phyloP scores from a whole-genome alignment of 2,888 invertebrate species.

The Melikaiella ostensackeni region DNA sequence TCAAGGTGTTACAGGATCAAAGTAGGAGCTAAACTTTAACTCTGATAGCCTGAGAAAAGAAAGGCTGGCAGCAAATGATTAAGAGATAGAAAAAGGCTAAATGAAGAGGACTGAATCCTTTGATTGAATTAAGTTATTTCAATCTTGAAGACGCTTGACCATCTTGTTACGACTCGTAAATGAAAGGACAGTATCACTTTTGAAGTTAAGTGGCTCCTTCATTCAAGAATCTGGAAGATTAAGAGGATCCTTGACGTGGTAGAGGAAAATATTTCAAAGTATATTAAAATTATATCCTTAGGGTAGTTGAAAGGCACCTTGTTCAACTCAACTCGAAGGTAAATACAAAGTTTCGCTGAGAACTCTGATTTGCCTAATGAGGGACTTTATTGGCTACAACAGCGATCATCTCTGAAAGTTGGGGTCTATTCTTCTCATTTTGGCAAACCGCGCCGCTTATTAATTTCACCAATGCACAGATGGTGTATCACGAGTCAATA shows the following conservation, averaged over 20 bases:
- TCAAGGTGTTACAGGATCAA: too few relatives aligned
- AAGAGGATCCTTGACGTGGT: slow-evolving; percentile 13
- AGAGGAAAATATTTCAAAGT: slow-evolving; percentile 28
- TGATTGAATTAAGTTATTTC: neutral
- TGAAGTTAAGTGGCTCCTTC: too few relatives aligned
- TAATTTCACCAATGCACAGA: slow-evolving; percentile 75
- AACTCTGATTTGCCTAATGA: slow-evolving; percentile 26
- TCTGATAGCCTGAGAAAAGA: neutral
- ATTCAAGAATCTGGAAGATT: neutral
- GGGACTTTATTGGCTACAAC: slow-evolving; percentile 29
- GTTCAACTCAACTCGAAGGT: neutral
- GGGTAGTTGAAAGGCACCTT: neutral
- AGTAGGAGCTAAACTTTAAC: too few relatives aligned
- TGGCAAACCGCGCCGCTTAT: slow-evolving; percentile 71
- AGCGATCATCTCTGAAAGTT: slow-evolving; percentile 21
- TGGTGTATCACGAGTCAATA: slow-evolving; percentile 74
- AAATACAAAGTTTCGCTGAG: neutral
- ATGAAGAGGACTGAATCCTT: neutral
- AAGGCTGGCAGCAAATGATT: neutral
- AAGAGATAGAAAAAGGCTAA: neutral
- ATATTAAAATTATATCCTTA: slow-evolving; percentile 12
- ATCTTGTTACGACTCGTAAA: neutral
- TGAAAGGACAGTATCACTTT: neutral
- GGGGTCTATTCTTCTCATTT: slow-evolving; percentile 64
- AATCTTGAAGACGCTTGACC: neutral